phyloP scores from a whole-genome alignment of 2,797 vertebrate species.

The Muscicapa comitata region DNA sequence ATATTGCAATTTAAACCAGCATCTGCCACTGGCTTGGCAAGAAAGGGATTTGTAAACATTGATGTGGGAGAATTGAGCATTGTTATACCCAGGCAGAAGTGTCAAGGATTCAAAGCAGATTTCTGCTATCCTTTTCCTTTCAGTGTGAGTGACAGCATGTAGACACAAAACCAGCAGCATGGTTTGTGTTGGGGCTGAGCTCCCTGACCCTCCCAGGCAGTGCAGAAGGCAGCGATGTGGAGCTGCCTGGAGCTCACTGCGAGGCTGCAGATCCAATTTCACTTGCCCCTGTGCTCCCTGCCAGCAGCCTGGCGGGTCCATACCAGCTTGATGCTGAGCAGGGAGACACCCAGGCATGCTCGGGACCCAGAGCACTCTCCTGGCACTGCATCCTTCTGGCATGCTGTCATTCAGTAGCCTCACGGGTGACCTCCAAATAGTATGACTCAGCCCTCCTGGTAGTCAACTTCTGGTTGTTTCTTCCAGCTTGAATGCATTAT shows the following conservation, averaged over 20 bases:
- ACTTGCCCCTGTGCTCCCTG: background rate
- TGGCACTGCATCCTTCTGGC: background rate
- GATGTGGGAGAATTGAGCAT: background rate
- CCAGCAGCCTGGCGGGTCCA: fast-evolving
- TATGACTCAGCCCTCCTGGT: slow-evolving; percentile 44
- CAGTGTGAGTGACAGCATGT: background rate
- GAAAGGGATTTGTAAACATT: background rate
- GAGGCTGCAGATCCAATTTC: background rate
- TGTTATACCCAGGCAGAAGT: background rate
- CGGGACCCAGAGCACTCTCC: fast-evolving
- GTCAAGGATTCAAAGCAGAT: background rate
- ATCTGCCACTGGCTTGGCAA: background rate
- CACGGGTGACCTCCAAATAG: background rate
- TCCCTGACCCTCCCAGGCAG: background rate
- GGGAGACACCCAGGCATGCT: background rate
- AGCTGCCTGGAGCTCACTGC: fast-evolving
- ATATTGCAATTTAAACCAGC: background rate
- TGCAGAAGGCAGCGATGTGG: background rate
- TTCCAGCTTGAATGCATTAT: slow-evolving; percentile 7
- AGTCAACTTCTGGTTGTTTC: slow-evolving; percentile 24
- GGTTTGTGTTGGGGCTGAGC: background rate
- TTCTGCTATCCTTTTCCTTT: background rate
- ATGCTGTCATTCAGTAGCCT: slow-evolving; percentile 14
- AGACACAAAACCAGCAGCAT: background rate
- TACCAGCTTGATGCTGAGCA: background rate